These are phyloP conservation scores for Lithosia quadra DNA, from an alignment of 2,888 invertebrate genomes.

Conservation along the genomic window DNA sequence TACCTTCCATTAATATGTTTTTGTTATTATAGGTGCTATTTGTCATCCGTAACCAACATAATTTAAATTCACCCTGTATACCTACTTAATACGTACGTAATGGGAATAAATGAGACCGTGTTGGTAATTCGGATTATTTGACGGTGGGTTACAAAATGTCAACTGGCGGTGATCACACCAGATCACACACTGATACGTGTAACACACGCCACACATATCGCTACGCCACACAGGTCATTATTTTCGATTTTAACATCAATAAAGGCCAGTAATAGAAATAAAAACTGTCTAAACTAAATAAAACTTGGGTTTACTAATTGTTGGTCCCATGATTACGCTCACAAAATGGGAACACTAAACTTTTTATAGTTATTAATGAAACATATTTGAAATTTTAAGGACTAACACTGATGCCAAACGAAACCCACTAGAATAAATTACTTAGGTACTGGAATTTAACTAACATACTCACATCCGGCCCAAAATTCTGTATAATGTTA, in stretches of 20 bases:
- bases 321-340: too few species aligned
- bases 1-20: neutral
- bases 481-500: neutral
- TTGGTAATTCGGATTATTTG: neutral
- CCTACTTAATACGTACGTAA: constrained; percentile 4
- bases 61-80: constrained; percentile 4
- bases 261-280: too few species aligned
- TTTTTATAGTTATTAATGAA: too few species aligned
- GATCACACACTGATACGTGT: neutral
- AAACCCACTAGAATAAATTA: neutral
- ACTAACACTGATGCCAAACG: neutral
- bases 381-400: neutral
- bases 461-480: neutral
- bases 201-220: too few species aligned
- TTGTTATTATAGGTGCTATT: neutral
- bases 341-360: too few species aligned
- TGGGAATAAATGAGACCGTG: neutral
- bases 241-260: too few species aligned
- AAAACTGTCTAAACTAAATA: too few species aligned
- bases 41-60: neutral
- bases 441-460: neutral
- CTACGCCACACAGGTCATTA: too few species aligned
- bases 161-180: neutral
- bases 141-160: neutral
- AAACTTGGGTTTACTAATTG: too few species aligned